Conservation (phyloP, 1,140 invertebrate genomes). For the Drosophila kanapiae region DNA sequence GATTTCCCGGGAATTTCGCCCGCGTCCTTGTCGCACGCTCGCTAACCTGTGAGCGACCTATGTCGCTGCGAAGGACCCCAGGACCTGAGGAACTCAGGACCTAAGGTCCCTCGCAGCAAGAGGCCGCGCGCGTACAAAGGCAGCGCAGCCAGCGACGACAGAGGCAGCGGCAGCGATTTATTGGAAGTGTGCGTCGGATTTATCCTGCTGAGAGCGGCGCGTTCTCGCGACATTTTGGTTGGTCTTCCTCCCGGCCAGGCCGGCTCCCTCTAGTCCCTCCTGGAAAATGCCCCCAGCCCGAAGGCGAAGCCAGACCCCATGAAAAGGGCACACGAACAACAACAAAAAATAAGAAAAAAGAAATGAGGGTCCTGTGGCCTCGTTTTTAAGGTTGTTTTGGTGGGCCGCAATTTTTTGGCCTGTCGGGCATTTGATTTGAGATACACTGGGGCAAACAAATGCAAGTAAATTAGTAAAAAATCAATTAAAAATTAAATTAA, state of each 20-base stretch:
- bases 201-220: constrained; percentile 54
- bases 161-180: constrained; percentile 52
- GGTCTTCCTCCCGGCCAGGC: constrained; percentile 48
- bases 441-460: constrained; percentile 4
- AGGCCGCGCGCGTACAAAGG: constrained; percentile 68
- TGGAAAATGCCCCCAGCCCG: not conserved
- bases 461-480: not conserved
- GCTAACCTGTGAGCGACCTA: constrained; percentile 11
- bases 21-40: constrained; percentile 52
- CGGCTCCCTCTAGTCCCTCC: constrained; percentile 7
- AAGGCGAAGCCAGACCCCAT: not conserved
- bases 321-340: not conserved
- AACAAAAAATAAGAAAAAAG: not conserved
- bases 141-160: constrained; percentile 23
- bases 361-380: constrained; percentile 49
- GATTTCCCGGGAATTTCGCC: constrained; percentile 50
- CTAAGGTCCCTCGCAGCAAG: constrained; percentile 61
- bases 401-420: constrained; percentile 74
- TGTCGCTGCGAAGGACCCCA: constrained; percentile 4
- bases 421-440: constrained; percentile 66
- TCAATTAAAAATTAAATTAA: too few species aligned
- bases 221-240: constrained; percentile 80
- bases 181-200: constrained; percentile 31
- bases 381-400: constrained; percentile 73
- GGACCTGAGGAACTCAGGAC: constrained; percentile 8